phyloP scores from a whole-genome alignment of 2,113 vertebrate genomes.

The Lampris megalopsis region DNA sequence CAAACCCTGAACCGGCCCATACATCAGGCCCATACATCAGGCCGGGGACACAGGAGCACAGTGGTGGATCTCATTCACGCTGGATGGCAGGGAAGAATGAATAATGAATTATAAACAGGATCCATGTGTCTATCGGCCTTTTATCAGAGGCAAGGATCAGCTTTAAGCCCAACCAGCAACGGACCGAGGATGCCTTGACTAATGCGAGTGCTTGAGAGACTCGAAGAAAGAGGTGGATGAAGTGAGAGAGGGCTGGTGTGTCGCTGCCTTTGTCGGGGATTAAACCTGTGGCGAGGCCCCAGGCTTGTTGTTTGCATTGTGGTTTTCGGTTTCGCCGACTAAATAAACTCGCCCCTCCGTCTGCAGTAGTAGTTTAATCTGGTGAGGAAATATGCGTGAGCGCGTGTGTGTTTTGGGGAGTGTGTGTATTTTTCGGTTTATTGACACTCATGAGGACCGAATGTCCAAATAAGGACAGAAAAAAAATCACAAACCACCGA shows the following conservation, averaged over 20 bases:
- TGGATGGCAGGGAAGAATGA: constrained; percentile 38
- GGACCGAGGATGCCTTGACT: constrained; percentile 33
- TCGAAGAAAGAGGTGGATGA: constrained; percentile 7
- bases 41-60: constrained; percentile 48
- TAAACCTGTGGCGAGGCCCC: constrained; percentile 51
- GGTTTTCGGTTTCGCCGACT: constrained; percentile 71
- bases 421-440: neutral
- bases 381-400: constrained; percentile 55
- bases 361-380: constrained; percentile 42
- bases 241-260: constrained; percentile 46
- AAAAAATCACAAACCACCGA: no score
- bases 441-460: no score
- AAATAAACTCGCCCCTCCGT: constrained; percentile 57
- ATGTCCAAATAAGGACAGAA: no score
- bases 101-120: constrained; percentile 69
- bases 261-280: constrained; percentile 48
- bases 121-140: constrained; percentile 50
- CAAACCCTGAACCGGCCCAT: no score
- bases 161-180: constrained; percentile 46
- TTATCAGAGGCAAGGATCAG: constrained; percentile 63
- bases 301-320: constrained; percentile 61
- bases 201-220: constrained; percentile 38
- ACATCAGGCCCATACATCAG: constrained; percentile 29
- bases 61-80: constrained; percentile 21
- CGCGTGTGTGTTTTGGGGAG: neutral